phyloP scores from a whole-genome alignment of 37 sponge, comb jelly and placozoan species.

The Halichondria panicea region DNA sequence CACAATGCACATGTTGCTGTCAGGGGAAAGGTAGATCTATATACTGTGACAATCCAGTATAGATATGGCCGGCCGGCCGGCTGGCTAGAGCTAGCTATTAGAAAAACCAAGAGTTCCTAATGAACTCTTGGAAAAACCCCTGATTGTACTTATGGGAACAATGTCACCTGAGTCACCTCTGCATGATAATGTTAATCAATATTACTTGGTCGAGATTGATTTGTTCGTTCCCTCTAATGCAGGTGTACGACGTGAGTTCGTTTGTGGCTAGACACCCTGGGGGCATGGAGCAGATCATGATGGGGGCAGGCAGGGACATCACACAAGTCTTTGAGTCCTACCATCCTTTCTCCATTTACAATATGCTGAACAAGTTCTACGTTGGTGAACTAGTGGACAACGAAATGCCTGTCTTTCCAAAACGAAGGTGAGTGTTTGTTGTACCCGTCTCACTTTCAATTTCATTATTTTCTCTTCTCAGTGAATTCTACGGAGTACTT shows the following conservation, averaged over 20 bases:
- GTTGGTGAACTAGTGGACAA: conserved; percentile 88
- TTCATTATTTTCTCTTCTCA: conserved; percentile 13
- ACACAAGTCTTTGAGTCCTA: conserved; percentile 93
- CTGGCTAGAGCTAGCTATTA: too few relatives aligned
- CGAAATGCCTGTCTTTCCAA: conserved; percentile 89
- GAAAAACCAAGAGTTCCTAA: too few relatives aligned
- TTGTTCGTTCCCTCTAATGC: not conserved
- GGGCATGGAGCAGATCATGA: conserved; percentile 89
- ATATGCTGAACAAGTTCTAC: conserved; percentile 87
- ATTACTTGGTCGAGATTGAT: too few relatives aligned
- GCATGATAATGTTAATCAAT: too few relatives aligned
- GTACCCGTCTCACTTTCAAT: not conserved
- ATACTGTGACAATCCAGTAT: not conserved
- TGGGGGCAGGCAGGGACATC: conserved; percentile 90
- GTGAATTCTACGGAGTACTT: conserved; percentile 78
- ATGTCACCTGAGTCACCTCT: too few relatives aligned
- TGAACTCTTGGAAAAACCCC: too few relatives aligned
- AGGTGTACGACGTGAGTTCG: conserved; percentile 91
- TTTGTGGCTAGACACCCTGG: conserved; percentile 91
- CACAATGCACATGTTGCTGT: conserved; percentile 91
- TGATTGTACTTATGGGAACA: too few relatives aligned
- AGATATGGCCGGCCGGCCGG: too few relatives aligned
- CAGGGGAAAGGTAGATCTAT: conserved; percentile 75
- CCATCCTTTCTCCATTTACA: conserved; percentile 69
- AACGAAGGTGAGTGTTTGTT: conserved; percentile 64